These are phyloP conservation scores for Montifringilla adamsi DNA, from an alignment of 2,113 vertebrate species.

Conservation along the genomic window DNA sequence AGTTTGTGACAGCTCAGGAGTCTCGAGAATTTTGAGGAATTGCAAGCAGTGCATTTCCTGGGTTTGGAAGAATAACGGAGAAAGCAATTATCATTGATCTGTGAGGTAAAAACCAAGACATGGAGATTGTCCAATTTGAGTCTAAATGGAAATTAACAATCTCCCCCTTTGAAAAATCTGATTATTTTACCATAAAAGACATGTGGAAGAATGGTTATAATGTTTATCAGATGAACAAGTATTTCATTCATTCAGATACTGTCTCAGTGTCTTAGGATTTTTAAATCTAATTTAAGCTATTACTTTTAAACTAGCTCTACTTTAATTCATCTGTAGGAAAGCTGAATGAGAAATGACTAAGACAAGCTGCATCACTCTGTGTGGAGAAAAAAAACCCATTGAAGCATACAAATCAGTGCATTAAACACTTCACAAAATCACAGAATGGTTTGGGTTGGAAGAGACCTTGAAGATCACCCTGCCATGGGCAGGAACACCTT, in stretches of 20 bases:
- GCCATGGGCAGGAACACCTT: background rate
- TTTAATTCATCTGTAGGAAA: background rate
- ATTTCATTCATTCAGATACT: background rate
- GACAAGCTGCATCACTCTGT: background rate
- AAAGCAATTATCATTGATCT: background rate
- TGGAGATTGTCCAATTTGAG: too few relatives aligned
- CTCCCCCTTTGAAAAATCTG: background rate
- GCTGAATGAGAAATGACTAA: background rate
- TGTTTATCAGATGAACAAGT: background rate
- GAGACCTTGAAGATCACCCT: background rate
- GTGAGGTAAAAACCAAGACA: background rate
- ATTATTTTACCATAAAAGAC: background rate
- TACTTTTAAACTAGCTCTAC: background rate
- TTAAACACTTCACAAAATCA: background rate
- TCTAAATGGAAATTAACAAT: too few relatives aligned
- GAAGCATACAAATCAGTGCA: background rate
- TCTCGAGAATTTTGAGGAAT: background rate
- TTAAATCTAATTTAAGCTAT: background rate
- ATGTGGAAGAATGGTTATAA: background rate
- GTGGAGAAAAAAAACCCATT: fast-evolving
- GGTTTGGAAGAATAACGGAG: background rate
- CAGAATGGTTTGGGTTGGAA: background rate
- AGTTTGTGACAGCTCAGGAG: background rate
- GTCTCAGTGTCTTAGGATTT: background rate
- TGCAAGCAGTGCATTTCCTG: background rate